Conservation (phyloP, 2,888 invertebrate genomes). For the Norana najaformis region DNA sequence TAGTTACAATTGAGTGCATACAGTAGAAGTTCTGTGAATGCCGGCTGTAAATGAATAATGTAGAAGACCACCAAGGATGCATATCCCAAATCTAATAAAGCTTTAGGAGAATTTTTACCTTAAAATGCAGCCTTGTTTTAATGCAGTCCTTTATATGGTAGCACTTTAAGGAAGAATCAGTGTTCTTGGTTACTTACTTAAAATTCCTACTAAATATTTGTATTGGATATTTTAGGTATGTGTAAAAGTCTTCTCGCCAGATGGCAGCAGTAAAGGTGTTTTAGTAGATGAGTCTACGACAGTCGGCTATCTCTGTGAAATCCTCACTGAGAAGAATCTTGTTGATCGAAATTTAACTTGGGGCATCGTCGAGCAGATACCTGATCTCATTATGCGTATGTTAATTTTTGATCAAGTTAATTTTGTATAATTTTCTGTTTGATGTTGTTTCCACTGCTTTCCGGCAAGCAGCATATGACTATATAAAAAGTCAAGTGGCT, state of each 20-base stretch:
- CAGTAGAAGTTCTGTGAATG: not conserved
- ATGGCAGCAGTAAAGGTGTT: conserved; percentile 92
- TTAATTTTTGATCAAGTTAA: conserved; percentile 40
- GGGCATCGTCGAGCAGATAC: conserved; percentile 91
- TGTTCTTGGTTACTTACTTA: too few species aligned
- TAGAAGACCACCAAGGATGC: not conserved
- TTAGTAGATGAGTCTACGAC: conserved; percentile 96
- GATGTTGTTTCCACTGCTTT: too few species aligned
- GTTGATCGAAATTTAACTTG: conserved; percentile 83
- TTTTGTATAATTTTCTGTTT: not conserved
- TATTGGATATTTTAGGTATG: conserved; percentile 70
- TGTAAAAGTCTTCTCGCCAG: conserved; percentile 92
- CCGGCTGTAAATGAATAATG: not conserved
- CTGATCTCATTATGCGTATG: conserved; percentile 95
- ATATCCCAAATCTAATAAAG: not conserved
- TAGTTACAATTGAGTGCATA: not conserved
- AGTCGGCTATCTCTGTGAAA: conserved; percentile 66
- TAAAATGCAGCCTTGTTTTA: not conserved
- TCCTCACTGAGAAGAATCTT: conserved; percentile 84
- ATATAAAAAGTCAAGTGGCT: too few species aligned
- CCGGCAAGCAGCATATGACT: too few species aligned
- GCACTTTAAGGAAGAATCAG: too few species aligned
- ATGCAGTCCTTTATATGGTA: too few species aligned
- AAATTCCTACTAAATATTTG: not conserved
- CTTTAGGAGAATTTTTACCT: not conserved